phyloP scores from a whole-genome alignment of 2,113 vertebrate species.

The Uria lomvia region DNA sequence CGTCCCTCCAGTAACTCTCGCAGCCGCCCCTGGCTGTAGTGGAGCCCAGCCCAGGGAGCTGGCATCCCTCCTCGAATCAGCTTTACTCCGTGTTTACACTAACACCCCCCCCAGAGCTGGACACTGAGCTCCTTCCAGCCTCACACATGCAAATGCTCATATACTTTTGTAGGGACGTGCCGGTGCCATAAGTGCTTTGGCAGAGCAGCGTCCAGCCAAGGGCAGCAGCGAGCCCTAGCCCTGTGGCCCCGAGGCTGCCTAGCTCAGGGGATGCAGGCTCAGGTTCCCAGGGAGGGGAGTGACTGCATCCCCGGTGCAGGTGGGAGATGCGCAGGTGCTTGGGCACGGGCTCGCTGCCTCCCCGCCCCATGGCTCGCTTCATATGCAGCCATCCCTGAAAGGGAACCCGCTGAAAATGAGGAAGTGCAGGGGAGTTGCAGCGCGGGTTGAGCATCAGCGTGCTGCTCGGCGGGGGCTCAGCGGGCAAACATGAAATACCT shows the following conservation, averaged over 20 bases:
- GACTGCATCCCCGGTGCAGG: not conserved
- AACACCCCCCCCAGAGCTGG: not conserved
- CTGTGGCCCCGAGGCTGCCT: not conserved
- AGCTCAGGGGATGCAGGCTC: not conserved
- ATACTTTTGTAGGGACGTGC: not conserved
- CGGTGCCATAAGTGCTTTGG: accelerated
- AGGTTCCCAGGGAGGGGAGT: accelerated
- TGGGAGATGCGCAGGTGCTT: not conserved
- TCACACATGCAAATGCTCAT: not conserved
- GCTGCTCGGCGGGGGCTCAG: constrained; percentile 37
- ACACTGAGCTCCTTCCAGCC: not conserved
- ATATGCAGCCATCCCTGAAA: not conserved
- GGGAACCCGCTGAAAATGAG: not conserved
- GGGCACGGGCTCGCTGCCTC: not conserved
- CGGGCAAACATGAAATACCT: constrained; percentile 68
- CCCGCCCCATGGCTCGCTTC: not conserved
- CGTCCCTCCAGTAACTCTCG: accelerated
- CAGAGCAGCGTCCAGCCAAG: not conserved
- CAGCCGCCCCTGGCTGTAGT: accelerated
- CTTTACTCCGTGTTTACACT: not conserved
- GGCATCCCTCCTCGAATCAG: not conserved
- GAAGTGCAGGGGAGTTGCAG: constrained; percentile 18
- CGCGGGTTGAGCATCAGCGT: not conserved
- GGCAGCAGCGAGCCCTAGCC: not conserved
- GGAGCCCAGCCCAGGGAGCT: not conserved